Base-by-base conservation (phyloP, 2,888 invertebrate species). In the Proisotoma minuta region DNA sequence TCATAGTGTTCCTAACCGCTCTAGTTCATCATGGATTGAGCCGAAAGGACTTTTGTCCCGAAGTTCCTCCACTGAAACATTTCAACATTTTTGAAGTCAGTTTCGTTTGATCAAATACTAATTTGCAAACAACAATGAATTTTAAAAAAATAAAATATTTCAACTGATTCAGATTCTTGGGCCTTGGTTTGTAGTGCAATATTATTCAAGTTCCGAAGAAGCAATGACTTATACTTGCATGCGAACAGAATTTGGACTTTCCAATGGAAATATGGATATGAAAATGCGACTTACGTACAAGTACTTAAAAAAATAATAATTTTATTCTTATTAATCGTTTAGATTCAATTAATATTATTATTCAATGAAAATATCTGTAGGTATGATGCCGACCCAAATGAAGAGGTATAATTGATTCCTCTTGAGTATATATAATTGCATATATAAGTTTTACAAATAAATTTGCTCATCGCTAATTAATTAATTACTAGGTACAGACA, bases 241-340 rank as follows among this genome's bases (percentile, higher is more conserved):
- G 91, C 81, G 85, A 69, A 87, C 90, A 0, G 85, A 87, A 52
- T 84, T 69, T 49, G 75, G 67, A 29, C 65, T 73, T 28, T 72
- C 73, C 1, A 60, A 59, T 18, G 72, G 73, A 48, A 78, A 81
- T 1, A 81, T 84, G 10, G 84, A 88, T 74, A 86, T 90, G 51
- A 89, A 88, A 0, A 91, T 92, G 91, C 89, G 91, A 78, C 90
- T 91, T 78, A 90, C 89, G 1, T 92, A 91, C 77, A 87, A 87
- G 71, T 71, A 56, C 24, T 29, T 34, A 28, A 18, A 2, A 51
- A n/a, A n/a, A 4, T 47, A 47, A 10, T 47, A 47, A 47, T n/a
- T n/a, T n/a, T n/a, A n/a, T n/a, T 10, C 34, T 34, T 34, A n/a
- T 24, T 18, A 50, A 23, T 22, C 8, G 18, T 8, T 24, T 8